These are phyloP conservation scores for Aphyosemion australe DNA, from an alignment of 2,113 vertebrate species.

Conservation along the genomic window DNA sequence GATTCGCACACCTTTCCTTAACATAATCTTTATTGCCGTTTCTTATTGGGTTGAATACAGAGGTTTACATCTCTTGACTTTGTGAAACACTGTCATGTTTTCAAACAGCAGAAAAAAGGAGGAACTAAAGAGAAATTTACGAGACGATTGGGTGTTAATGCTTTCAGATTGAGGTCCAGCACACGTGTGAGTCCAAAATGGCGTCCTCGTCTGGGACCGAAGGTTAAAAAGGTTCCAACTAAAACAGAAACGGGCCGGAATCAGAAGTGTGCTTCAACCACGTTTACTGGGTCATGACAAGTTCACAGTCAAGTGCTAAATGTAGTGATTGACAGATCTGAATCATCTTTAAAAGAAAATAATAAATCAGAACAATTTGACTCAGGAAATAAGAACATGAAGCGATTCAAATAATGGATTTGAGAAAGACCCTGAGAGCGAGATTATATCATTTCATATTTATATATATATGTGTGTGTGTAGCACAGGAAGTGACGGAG, in stretches of 20 bases:
- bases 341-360: conserved; percentile 59
- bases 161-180: conserved; percentile 88
- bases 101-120: conserved; percentile 63
- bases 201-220: background rate
- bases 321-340: conserved; percentile 94
- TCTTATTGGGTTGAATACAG: conserved; percentile 89
- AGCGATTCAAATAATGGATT: conserved; percentile 80
- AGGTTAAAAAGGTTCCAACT: background rate
- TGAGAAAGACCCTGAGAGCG: conserved; percentile 96
- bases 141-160: conserved; percentile 76
- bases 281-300: conserved; percentile 56
- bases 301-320: conserved; percentile 93
- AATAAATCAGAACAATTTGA: conserved; percentile 80
- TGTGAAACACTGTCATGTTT: conserved; percentile 72
- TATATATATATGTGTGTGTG: conserved; percentile 67
- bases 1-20: conserved; percentile 70
- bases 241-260: background rate
- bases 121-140: conserved; percentile 23
- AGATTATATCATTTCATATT: conserved; percentile 71
- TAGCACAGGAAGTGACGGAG: conserved; percentile 67
- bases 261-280: background rate
- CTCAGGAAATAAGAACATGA: conserved; percentile 77
- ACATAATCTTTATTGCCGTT: conserved; percentile 98
- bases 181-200: conserved; percentile 59
- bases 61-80: conserved; percentile 87